phyloP scores from a whole-genome alignment of 2,113 vertebrate genomes.

The Hypomesus transpacificus region DNA sequence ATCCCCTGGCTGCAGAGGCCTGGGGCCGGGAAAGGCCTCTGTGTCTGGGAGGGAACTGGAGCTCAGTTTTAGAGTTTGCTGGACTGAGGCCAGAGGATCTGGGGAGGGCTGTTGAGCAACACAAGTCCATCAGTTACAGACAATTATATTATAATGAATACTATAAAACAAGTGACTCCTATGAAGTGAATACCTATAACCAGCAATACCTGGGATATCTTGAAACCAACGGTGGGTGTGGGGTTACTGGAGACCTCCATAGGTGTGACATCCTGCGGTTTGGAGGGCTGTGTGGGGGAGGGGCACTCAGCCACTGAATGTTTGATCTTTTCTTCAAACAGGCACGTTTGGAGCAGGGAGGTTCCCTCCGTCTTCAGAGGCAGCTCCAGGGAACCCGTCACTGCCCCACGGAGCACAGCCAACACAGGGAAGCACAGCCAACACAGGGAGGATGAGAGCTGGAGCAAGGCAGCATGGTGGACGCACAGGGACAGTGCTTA shows the following conservation, averaged over 20 bases:
- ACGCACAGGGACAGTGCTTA: too few species aligned
- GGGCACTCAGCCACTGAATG: slow-evolving; percentile 77
- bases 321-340: slow-evolving; percentile 92
- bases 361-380: slow-evolving; percentile 90
- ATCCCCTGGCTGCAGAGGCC: slow-evolving; percentile 83
- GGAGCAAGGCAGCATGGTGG: too few species aligned
- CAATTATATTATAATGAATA: slow-evolving; percentile 1
- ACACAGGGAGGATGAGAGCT: too few species aligned
- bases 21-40: slow-evolving; percentile 79
- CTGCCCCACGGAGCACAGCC: slow-evolving; percentile 35
- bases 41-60: slow-evolving; percentile 71
- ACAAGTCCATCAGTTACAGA: not conserved
- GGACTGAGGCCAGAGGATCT: slow-evolving; percentile 80
- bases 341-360: slow-evolving; percentile 84
- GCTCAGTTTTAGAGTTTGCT: slow-evolving; percentile 81
- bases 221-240: slow-evolving; percentile 76
- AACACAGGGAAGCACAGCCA: not conserved
- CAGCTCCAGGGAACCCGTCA: slow-evolving; percentile 75
- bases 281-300: slow-evolving; percentile 72
- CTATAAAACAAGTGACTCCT: not conserved
- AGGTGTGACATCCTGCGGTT: slow-evolving; percentile 90
- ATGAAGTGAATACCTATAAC: not conserved
- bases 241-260: slow-evolving; percentile 93
- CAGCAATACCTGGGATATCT: slow-evolving; percentile 61
- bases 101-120: slow-evolving; percentile 64